Conservation (phyloP, 2,797 vertebrate species). For the Eutrigla gurnardus region DNA sequence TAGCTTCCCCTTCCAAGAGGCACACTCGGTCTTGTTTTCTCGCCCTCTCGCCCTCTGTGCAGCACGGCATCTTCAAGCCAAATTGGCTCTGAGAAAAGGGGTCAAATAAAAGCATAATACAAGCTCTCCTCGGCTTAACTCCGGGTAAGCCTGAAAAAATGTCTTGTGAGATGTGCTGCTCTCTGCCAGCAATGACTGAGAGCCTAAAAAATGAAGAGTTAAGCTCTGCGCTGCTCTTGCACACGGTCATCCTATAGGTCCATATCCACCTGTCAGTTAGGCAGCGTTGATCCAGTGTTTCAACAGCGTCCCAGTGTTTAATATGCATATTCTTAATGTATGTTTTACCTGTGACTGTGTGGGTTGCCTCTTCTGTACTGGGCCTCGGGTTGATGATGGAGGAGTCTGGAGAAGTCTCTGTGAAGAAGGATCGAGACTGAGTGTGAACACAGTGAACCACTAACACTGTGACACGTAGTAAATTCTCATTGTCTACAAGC, state of each 20-base stretch:
- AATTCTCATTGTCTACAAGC: slow-evolving; percentile 26
- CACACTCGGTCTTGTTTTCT: slow-evolving; percentile 65
- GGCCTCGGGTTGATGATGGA: slow-evolving; percentile 62
- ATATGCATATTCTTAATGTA: background rate
- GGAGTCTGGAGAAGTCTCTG: slow-evolving; percentile 75
- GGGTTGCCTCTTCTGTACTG: slow-evolving; percentile 66
- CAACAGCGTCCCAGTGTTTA: background rate
- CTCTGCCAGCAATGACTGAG: slow-evolving; percentile 68
- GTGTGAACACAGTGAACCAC: slow-evolving; percentile 35
- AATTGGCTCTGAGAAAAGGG: slow-evolving; percentile 68
- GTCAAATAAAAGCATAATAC: slow-evolving; percentile 66
- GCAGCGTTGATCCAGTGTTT: slow-evolving; percentile 10
- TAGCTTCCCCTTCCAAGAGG: slow-evolving; percentile 61
- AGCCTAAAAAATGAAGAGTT: slow-evolving; percentile 52
- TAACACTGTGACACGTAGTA: slow-evolving; percentile 20
- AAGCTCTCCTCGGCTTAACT: slow-evolving; percentile 57
- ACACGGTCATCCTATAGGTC: slow-evolving; percentile 22
- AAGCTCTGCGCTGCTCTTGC: slow-evolving; percentile 36
- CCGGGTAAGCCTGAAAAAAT: slow-evolving; percentile 66
- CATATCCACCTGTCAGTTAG: slow-evolving; percentile 32
- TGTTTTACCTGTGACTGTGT: slow-evolving; percentile 72
- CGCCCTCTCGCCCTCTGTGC: slow-evolving; percentile 62
- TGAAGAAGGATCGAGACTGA: slow-evolving; percentile 35
- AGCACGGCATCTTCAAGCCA: slow-evolving; percentile 61
- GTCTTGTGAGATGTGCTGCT: slow-evolving; percentile 42